Conservation (phyloP, 2,888 invertebrate species). For the Morpho deidamia region DNA sequence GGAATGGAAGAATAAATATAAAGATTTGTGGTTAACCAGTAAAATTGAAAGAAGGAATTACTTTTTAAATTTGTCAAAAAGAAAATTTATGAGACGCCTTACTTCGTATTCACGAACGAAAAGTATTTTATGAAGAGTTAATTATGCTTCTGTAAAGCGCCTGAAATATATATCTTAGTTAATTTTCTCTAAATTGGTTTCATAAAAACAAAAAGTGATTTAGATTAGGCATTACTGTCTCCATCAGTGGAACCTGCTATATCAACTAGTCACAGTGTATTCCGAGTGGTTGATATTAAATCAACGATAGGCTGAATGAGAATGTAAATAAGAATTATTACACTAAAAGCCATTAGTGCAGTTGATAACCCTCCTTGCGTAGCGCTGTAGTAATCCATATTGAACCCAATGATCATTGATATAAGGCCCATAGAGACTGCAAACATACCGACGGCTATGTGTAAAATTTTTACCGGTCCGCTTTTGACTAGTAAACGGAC, state of each 20-base stretch:
- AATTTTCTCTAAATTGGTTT: no score
- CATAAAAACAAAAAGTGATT: no score
- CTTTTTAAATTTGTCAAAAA: no score
- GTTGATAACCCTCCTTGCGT: slow-evolving; percentile 46
- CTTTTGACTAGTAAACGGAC: slow-evolving; percentile 66
- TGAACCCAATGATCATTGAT: slow-evolving; percentile 59
- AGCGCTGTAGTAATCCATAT: slow-evolving; percentile 53
- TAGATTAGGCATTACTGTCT: slow-evolving; percentile 47
- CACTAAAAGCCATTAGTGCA: slow-evolving; percentile 53
- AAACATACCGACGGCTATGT: slow-evolving; percentile 70
- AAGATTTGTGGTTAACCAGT: no score
- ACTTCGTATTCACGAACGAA: no score
- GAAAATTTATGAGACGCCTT: no score
- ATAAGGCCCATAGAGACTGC: slow-evolving; percentile 73
- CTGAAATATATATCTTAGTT: no score
- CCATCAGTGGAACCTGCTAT: slow-evolving; percentile 42
- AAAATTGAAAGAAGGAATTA: no score
- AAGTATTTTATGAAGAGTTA: no score
- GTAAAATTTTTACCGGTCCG: slow-evolving; percentile 68
- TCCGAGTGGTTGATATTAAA: slow-evolving; percentile 50
- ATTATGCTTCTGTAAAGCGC: no score
- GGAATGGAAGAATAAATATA: no score
- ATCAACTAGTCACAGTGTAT: slow-evolving; percentile 51
- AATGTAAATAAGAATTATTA: slow-evolving; percentile 48
- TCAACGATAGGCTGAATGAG: slow-evolving; percentile 58